Conservation (phyloP, 2,113 vertebrate genomes). For the Antechinus stuartii region DNA sequence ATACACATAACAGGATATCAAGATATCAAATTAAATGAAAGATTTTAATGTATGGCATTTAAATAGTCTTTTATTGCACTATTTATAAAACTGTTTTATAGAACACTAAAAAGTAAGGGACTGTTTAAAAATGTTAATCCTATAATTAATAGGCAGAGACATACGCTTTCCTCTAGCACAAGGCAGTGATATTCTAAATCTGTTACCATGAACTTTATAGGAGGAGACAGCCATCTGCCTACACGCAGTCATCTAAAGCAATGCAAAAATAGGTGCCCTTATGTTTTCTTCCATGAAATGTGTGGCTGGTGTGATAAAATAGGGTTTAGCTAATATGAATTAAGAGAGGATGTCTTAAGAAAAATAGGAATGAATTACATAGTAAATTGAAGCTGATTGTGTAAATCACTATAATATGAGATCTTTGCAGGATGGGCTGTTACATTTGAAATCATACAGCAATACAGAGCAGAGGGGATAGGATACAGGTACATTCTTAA, state of each 20-base stretch:
- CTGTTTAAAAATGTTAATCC: conserved; percentile 84
- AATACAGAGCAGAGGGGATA: neutral
- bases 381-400: conserved; percentile 52
- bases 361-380: conserved; percentile 21
- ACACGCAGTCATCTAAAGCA: conserved; percentile 57
- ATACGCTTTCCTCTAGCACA: conserved; percentile 54
- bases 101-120: conserved; percentile 76
- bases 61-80: conserved; percentile 75
- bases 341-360: conserved; percentile 45
- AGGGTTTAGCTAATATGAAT: conserved; percentile 50
- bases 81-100: conserved; percentile 80
- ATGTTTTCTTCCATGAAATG: neutral
- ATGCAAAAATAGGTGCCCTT: conserved; percentile 50
- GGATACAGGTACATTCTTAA: neutral
- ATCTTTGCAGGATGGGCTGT: conserved; percentile 18
- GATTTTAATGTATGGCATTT: conserved; percentile 79
- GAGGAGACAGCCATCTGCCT: conserved; percentile 82
- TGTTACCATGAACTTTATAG: conserved; percentile 81
- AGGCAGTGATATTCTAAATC: conserved; percentile 79
- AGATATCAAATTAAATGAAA: conserved; percentile 75
- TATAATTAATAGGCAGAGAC: conserved; percentile 83
- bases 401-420: conserved; percentile 32
- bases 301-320: conserved; percentile 53
- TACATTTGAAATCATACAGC: conserved; percentile 30
- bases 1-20: conserved; percentile 68